Base-by-base conservation (phyloP, 2,888 invertebrate genomes). In the Drosophila rubida region DNA sequence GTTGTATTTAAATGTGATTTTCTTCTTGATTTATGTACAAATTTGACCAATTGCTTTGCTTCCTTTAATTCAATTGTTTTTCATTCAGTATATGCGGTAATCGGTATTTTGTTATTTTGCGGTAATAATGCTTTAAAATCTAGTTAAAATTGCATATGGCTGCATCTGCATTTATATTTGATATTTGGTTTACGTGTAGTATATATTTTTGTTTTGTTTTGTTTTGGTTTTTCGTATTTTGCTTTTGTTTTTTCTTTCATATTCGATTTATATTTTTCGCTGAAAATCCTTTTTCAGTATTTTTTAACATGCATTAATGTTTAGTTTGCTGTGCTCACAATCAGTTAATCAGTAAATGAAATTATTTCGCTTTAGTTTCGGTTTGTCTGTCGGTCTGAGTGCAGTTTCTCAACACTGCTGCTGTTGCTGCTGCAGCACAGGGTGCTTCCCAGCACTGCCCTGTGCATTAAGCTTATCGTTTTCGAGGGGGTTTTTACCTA, bases 141-240 rank as follows among this genome's bases (percentile, higher is more conserved):
- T 84, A 84, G 87, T 86, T 88, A 83, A 88, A 88, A 86, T 78
- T 86, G 84, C 84, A 82, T 85, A 84, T 87, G 75, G 73, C 81
- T 82, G 82, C 87, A 73, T 87, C 62, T 82, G 80, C 69, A 70
- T 85, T 83, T 77, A 80, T 86, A 80, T 74, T 86, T 83, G 63
- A 66, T 80, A 71, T 76, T 79, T 82, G 67, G 58, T 72, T 75
- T 72, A 63, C 63, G 61, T 83, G 78, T 81, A 78, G 65, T 78
- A 78, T 77, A 75, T 78, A 70, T 63, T 55, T 57, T 60, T 16
- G 22, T 62, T 59, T 49, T 2, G 22, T 62, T 59, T 71, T 45
- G 2, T 48, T 54, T 59, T 53, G 13, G 39, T 39, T 64, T 73
- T 57, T 69, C 35, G 22, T 48, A 16, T 32, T 54, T 59, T 48